phyloP scores from a whole-genome alignment of 2,113 vertebrate species.

The Nothoprocta pentlandii region DNA sequence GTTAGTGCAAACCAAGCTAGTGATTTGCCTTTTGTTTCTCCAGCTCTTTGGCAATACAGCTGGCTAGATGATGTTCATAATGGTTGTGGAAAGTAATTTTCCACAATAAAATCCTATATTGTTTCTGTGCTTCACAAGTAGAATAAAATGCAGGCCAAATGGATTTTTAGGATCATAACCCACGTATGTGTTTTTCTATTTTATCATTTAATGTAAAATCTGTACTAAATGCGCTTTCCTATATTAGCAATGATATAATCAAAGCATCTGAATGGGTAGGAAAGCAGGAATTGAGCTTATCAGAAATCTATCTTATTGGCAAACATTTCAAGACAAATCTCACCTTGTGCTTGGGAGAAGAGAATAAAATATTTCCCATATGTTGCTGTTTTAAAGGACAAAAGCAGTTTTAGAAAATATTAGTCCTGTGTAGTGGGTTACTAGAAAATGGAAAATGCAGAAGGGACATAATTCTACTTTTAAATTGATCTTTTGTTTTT shows the following conservation, averaged over 20 bases:
- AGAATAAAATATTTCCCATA: background rate
- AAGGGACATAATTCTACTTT: background rate
- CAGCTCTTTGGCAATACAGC: background rate
- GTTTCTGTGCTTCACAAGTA: background rate
- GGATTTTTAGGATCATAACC: background rate
- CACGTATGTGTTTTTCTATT: background rate
- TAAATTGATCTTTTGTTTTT: background rate
- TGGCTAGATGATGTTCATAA: background rate
- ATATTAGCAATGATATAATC: background rate
- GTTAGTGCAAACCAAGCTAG: background rate
- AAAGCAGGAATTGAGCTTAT: background rate
- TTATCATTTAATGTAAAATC: background rate
- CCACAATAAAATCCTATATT: background rate
- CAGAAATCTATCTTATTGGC: background rate
- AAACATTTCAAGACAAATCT: background rate
- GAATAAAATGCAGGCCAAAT: background rate
- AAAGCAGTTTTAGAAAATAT: background rate
- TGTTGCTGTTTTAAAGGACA: background rate
- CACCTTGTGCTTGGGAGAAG: background rate
- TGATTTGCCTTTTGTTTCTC: background rate
- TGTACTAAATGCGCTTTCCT: background rate
- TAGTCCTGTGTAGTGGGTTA: background rate
- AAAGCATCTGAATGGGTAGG: background rate
- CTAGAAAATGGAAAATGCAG: background rate
- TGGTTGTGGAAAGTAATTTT: background rate